Evolutionary conservation across 2,797 vertebrate genomes (phyloP), one percentile per base, ranked within the genome.

Genomic region (Eulemur rubriventer): DNA sequence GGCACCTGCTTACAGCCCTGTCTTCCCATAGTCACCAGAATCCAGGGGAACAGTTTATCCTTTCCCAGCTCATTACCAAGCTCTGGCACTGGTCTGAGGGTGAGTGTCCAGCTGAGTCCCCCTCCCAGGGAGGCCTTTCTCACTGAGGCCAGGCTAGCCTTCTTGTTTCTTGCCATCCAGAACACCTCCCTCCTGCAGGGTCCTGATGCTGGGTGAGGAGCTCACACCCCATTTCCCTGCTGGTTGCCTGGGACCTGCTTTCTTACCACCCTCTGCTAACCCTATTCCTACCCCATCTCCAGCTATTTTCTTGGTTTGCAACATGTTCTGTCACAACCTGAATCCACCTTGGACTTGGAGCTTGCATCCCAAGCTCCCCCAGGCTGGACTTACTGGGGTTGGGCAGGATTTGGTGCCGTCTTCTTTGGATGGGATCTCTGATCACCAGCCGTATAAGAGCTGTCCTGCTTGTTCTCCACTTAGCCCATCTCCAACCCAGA

Each of bases 291-390:
- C 35, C 0, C 30, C 18, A 22, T 80, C 46, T 80, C 41, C 9
- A 43, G 30, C 16, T 38, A 43, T 7, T 28, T n/a, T 85, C 52
- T 55, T 63, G 24, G 24, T 52, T 38, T 94, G 7, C 24, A 26
- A 38, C 3, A 1, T 28, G 16, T n/a, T 75, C 12, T 6, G 2
- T n/a, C 18, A 2, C 1, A 2, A 10, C 13, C 14, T 17, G 55
- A 1, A 20, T 11, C 10, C n/a, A 80, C 43, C 18, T 7, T 16
- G 43, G 50, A 33, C 4, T 69, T 57, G 33, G 48, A 76, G 73
- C 11, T 76, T 52, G 33, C 11, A 52, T 52, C 20, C 73, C 26
- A 43, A 52, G 7, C 6, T 80, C 59, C 17, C 72, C 4, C 0
- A 10, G 70, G 18, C 28, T 80, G 5, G 33, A 50, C 0, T 3